Base-by-base conservation (phyloP, 1,140 invertebrate species). In the Cheumatopsyche charites region DNA sequence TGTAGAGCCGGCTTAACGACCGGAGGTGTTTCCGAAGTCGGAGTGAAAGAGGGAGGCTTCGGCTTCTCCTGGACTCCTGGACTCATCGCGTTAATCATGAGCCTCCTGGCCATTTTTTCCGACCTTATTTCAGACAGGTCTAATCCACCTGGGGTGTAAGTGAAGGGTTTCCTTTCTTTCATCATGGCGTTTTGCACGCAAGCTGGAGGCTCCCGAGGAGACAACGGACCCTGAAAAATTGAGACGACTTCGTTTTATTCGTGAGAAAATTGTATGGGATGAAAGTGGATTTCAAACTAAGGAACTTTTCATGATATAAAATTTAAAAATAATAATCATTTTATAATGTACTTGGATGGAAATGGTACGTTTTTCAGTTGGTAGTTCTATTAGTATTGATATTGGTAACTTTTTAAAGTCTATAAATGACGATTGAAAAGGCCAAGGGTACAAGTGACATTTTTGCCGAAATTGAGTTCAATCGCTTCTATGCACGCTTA, bases 111-210 rank as follows among this genome's bases (percentile, higher is more conserved):
- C 92, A 97, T 96, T 72, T 93, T 87, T 49, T 95, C 94, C 67
- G 93, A 95, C 75, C 91, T 88, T 45, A 97, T 95, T 82, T 97
- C 92, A 0, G 92, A 94, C 7, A 97, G 86, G 81, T 97, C 93
- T 62, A 97, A 86, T 69, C 95, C 95, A 13, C 93, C 93, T 0
- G 94, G 95, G 6, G 94, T 96, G 80, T 97, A 97, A 1, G 95
- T 96, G 81, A 97, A 97, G 6, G 95, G 94, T 80, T 95, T 96
- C 79, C 95, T 96, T 79, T 97, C 95, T 83, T 93, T 92, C 86
- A 92, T 88, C 91, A 97, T 95, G 12, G 94, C 93, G 79, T 94
- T 92, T 78, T 94, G 92, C 52, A 97, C 90, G 42, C 92, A 93
- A 49, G 91, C 88, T 67, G 94, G 94, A 52, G 94, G 92, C 82